Evolutionary conservation across 2,888 invertebrate species (phyloP).

Genomic region (Agrotis segetum): DNA sequence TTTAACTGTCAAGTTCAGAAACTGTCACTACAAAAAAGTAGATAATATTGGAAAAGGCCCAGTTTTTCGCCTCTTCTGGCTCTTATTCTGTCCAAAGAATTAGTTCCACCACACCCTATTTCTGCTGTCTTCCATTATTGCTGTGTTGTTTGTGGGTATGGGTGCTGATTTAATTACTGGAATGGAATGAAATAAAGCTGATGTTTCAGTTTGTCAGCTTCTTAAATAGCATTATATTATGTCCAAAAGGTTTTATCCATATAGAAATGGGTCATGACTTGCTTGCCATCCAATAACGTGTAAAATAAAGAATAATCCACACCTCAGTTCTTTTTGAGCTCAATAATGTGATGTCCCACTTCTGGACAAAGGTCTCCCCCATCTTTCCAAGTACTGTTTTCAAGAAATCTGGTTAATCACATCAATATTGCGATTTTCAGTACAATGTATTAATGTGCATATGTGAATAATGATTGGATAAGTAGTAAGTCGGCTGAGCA

Average conservation of each 20-base stretch:
- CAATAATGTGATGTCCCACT: too few relatives aligned
- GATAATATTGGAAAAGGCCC: not conserved
- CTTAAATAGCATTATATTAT: too few relatives aligned
- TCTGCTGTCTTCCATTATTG: too few relatives aligned
- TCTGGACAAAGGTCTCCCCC: too few relatives aligned
- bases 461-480: conserved; percentile 41
- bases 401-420: not conserved
- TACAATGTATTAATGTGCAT: conserved; percentile 13
- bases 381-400: too few relatives aligned
- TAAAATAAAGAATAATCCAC: not conserved
- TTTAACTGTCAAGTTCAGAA: not conserved
- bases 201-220: not conserved
- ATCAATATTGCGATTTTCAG: not conserved
- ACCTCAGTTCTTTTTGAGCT: too few relatives aligned
- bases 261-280: not conserved
- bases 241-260: not conserved
- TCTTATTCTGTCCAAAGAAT: not conserved
- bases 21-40: not conserved
- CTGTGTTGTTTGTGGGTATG: too few relatives aligned
- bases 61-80: not conserved
- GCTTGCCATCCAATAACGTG: not conserved
- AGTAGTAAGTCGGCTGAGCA: conserved; percentile 31
- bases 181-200: not conserved
- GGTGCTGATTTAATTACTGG: not conserved
- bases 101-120: not conserved